Percentiles rank a stretch among this genome's conserved stretches.
These are phyloP conservation scores for Salvelinus namaycush DNA, from an alignment of 2,113 vertebrate genomes.

Conservation along the genomic window DNA sequence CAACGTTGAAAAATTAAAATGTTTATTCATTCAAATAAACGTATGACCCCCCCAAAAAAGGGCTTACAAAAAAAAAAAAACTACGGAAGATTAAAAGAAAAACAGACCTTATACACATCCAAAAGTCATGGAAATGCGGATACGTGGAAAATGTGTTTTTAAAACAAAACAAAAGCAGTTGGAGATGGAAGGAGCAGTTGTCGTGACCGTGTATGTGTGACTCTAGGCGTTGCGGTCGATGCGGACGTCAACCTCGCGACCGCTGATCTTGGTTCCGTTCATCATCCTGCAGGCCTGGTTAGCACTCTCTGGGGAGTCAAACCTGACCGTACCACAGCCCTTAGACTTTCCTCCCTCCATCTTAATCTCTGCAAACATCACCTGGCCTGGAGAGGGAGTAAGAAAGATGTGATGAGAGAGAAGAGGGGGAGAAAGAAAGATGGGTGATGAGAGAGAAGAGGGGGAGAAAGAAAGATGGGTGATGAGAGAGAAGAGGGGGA, in stretches of 20 bases:
- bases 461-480: too few relatives aligned
- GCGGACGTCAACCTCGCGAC: conserved; percentile 96
- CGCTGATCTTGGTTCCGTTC: conserved; percentile 98
- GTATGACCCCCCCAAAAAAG: conserved; percentile 81
- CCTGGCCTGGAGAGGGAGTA: conserved; percentile 79
- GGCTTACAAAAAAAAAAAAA: conserved; percentile 81
- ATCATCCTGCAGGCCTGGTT: conserved; percentile 96
- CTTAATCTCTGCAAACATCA: conserved; percentile 99
- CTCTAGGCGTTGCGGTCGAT: conserved; percentile 91
- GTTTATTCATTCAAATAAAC: conserved; percentile 90
- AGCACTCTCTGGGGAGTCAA: conserved; percentile 93
- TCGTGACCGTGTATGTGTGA: conserved; percentile 53
- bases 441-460: too few relatives aligned
- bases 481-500: too few relatives aligned
- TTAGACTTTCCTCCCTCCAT: conserved; percentile 98
- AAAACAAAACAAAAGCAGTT: conserved; percentile 89
- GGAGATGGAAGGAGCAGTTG: conserved; percentile 73
- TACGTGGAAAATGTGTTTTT: conserved; percentile 85
- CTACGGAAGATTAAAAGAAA: conserved; percentile 66
- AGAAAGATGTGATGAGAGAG: too few relatives aligned
- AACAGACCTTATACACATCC: conserved; percentile 73
- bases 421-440: too few relatives aligned
- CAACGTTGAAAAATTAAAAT: conserved; percentile 84
- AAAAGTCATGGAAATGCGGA: conserved; percentile 68
- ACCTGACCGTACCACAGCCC: conserved; percentile 95